Base-by-base conservation (phyloP, 2,888 invertebrate genomes). In the Calliphora vomitoria region DNA sequence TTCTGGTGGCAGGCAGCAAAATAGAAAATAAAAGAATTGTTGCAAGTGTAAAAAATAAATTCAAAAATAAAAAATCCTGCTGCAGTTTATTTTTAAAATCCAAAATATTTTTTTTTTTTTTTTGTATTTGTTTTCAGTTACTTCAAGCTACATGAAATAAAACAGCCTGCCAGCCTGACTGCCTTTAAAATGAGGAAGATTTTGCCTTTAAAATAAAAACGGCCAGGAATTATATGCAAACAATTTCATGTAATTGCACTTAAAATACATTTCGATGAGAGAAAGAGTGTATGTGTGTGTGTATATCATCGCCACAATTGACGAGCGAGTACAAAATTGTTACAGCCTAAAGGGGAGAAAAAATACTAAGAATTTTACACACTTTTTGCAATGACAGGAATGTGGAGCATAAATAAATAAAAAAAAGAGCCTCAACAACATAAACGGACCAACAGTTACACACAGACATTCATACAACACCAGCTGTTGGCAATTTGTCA, bases 401-500 rank as follows among this genome's bases (percentile, higher is more conserved):
- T 83, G 50, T 71, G 31, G 8, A 66, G 41, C 58, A 75, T 41
- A 38, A 13, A 44, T 11, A 44, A 2, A 41, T 4, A 44, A 44
- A 13, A 44, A 44, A 38, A 55, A 18, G 18, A n/a, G n/a, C 20
- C 20, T 20, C 25, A 58, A 58, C 64, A 66, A 75, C 44, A 75
- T 18, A 20, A 47, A 58, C n/a, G 25, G 4, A 58, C 62, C 35
- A 35, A 62, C 68, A 68, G 15, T 50, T 81, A 44, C 44, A 44
- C 44, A 68, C 41, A 82, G 44, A 25, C 66, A 58, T 58, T 38
- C n/a, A 50, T 11, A 53, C 41, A 69, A 55, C 47, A 75, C 66
- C 87, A 87, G 84, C 87, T 87, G 87, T 87, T 87, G 87, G 81
- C 84, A 87, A 87, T 87, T 87, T 87, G 85, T 85, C 85, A 82